Evolutionary conservation across 2,797 vertebrate genomes (phyloP).

Genomic region (Acrossocheilus wenchowensis): DNA sequence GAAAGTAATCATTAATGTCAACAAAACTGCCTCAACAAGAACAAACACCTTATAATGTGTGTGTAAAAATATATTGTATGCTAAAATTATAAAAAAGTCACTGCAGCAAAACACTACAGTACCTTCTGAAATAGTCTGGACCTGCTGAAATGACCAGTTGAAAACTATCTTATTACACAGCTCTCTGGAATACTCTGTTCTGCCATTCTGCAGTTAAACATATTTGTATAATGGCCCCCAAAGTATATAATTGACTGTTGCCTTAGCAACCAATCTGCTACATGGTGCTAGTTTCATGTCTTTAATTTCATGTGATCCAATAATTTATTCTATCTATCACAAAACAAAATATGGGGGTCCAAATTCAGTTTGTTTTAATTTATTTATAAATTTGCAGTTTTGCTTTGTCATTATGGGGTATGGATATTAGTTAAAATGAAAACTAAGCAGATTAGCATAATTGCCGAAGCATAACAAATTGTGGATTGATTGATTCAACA

Average conservation of each 20-base stretch:
- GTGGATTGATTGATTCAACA: too few relatives aligned
- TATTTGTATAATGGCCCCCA: neutral
- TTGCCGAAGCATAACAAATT: neutral
- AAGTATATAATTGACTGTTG: slow-evolving; percentile 27
- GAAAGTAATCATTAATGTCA: slow-evolving; percentile 15
- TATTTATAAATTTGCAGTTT: neutral
- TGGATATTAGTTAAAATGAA: too few relatives aligned
- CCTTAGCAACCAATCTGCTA: neutral
- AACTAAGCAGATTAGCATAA: neutral
- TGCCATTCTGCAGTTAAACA: neutral
- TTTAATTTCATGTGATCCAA: neutral
- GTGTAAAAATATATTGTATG: neutral
- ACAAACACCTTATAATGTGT: neutral
- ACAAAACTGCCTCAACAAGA: neutral
- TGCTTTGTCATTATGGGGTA: too few relatives aligned
- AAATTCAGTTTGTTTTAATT: neutral
- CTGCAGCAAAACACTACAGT: neutral
- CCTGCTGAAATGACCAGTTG: slow-evolving; percentile 4
- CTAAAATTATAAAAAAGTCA: neutral
- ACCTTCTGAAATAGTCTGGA: neutral
- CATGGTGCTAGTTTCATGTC: neutral
- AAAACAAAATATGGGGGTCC: neutral
- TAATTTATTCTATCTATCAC: neutral
- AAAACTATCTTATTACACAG: neutral
- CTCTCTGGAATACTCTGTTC: neutral